Conservation (phyloP, 1,140 invertebrate species). For the Drosophila busckii region DNA sequence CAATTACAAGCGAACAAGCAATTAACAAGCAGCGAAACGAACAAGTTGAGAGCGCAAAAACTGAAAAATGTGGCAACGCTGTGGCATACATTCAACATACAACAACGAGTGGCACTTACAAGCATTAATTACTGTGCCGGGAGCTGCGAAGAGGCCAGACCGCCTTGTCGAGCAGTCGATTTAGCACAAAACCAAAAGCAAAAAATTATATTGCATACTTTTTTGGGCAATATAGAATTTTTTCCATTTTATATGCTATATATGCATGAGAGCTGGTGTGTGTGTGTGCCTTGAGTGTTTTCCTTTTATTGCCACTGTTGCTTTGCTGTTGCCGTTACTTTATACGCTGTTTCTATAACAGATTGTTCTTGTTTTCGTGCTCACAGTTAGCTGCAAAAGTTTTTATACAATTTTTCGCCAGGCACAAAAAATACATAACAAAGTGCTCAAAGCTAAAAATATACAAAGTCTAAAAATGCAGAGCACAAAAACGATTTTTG, state of each 20-base stretch:
- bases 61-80: constrained; percentile 37
- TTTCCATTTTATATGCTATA: too few relatives aligned
- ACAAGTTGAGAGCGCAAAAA: constrained; percentile 21
- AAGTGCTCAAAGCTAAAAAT: too few relatives aligned
- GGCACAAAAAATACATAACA: too few relatives aligned
- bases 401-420: constrained; percentile 28
- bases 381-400: constrained; percentile 21
- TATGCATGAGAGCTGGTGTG: too few relatives aligned
- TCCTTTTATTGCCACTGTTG: constrained; percentile 13
- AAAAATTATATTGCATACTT: constrained; percentile 64
- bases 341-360: background rate
- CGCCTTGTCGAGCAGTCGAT: constrained; percentile 27
- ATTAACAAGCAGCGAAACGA: constrained; percentile 50
- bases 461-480: too few relatives aligned
- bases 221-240: constrained; percentile 29
- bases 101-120: constrained; percentile 47
- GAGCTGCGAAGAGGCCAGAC: constrained; percentile 13
- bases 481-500: too few relatives aligned
- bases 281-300: constrained; percentile 13
- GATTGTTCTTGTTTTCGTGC: constrained; percentile 4
- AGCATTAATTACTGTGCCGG: constrained; percentile 65
- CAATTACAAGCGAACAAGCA: constrained; percentile 56
- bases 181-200: constrained; percentile 13
- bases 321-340: constrained; percentile 16
- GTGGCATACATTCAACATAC: background rate